Evolutionary conservation across 2,797 vertebrate species (phyloP), one percentile per base, ranked within the genome.

Genomic region (Buceros bicornis): DNA sequence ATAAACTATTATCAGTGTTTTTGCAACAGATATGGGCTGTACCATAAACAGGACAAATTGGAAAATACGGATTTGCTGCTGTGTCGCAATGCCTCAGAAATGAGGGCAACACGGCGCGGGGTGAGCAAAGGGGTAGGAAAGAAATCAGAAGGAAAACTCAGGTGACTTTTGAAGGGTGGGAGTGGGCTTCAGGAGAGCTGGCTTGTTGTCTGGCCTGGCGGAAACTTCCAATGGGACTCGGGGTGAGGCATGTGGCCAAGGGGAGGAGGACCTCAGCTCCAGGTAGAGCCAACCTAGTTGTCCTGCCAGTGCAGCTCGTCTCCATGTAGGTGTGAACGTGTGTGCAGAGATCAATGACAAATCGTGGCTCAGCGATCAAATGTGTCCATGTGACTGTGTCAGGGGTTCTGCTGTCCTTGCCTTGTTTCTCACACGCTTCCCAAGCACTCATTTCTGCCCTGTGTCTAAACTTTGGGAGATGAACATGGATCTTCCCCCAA

Each of bases 1-100:
- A 88, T 90, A 94, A 93, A 91, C 82, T 77, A 87, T 89, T 91
- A 88, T 57, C 76, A 77, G 29, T 56, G 65, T 10, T 80, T 95
- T 80, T 73, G 48, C 78, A 77, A 77, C 37, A 72, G 82, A 79
- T 92, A 92, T 47, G 85, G 88, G 70, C 47, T 82, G 40, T 76
- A 65, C 87, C 79, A 78, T 86, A 78, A 95, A 78, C 33, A 92
- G 92, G 57, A 90, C 60, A 95, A 96, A 93, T 33, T 81, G 89
- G 77, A 83, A 91, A 93, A 65, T 69, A 92, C 1, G 0, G 35
- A 37, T 91, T 79, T 92, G 89, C 69, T 74, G 72, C 72, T 67
- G 43, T 2, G 12, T 43, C 88, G 53, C 79, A 58, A 3, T 58
- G 54, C 76, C 72, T 81, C 57, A 81, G 87, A 64, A 91, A 70